A percentile compares a stretch with the other conserved stretches of the same genome.
Evolutionary conservation across 1,140 invertebrate genomes (phyloP).

Genomic region (Pseudoatta argentina): DNA sequence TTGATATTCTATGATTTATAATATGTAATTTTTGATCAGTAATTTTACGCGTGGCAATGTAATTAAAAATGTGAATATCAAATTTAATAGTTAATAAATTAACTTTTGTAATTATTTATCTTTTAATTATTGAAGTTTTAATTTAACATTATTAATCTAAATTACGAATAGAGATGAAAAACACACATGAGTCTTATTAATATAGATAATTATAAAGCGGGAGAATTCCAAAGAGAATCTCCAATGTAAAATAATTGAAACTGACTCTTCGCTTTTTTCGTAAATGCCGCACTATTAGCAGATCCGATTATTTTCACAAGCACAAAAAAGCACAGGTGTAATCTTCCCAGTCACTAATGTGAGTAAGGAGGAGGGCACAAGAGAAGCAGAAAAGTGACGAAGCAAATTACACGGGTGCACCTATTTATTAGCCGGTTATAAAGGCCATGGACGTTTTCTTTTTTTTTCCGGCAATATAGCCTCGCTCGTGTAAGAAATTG

Average conservation of each 20-base stretch:
- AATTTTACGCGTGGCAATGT: not conserved
- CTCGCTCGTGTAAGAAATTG: conserved; percentile 37
- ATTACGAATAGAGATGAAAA: not conserved
- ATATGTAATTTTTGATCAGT: not conserved
- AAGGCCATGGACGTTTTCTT: conserved; percentile 1
- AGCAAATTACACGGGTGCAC: conserved; percentile 51
- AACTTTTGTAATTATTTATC: not conserved
- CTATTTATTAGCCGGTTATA: conserved; percentile 48
- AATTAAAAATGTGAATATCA: not conserved
- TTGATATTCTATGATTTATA: not conserved
- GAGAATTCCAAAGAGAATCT: not conserved
- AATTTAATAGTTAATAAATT: not conserved
- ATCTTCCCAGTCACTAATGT: conserved; percentile 36
- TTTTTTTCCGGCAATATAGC: conserved; percentile 14
- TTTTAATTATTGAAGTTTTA: not conserved
- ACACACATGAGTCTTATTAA: not conserved
- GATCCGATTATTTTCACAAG: conserved; percentile 20
- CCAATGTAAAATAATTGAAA: conserved; percentile 24
- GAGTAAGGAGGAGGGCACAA: conserved; percentile 9
- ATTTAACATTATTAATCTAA: not conserved
- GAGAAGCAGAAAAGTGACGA: conserved; percentile 45
- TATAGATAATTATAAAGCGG: conserved; percentile 1
- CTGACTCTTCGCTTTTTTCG: not conserved
- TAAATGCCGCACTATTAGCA: not conserved
- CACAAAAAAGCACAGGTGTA: conserved; percentile 40